Percentiles rank a stretch among this genome's conserved stretches.
Evolutionary conservation across 2,888 invertebrate genomes (phyloP).

Genomic region (Iselma pallidipennis): DNA sequence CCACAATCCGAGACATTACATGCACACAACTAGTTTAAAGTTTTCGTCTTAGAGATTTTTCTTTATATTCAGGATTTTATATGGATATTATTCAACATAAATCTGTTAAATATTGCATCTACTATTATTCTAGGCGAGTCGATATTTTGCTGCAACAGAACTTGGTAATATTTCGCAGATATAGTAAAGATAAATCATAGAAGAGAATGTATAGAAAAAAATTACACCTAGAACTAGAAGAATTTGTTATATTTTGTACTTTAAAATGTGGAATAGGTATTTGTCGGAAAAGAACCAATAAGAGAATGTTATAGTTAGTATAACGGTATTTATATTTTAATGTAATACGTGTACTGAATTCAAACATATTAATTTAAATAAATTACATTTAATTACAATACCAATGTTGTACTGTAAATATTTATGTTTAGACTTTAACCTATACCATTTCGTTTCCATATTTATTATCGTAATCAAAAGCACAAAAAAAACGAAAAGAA

Average conservation of each 20-base stretch:
- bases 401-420: conserved; percentile 10
- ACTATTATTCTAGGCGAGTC: background rate
- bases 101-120: background rate
- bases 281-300: too few species aligned
- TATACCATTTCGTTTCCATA: background rate
- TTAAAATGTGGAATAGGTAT: too few species aligned
- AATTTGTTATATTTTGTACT: too few species aligned
- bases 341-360: conserved; percentile 31
- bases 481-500: background rate
- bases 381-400: conserved; percentile 31
- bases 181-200: background rate
- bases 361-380: conserved; percentile 27
- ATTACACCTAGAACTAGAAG: background rate
- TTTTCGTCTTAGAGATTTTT: too few species aligned
- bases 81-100: background rate
- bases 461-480: background rate
- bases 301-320: background rate
- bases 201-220: background rate
- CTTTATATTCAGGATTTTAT: background rate
- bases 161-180: background rate
- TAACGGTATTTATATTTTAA: conserved; percentile 17
- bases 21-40: too few species aligned
- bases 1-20: too few species aligned
- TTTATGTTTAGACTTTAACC: conserved; percentile 10
- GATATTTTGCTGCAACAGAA: background rate